Conservation (phyloP, 1,140 invertebrate species). For the Seison nebaliae region DNA sequence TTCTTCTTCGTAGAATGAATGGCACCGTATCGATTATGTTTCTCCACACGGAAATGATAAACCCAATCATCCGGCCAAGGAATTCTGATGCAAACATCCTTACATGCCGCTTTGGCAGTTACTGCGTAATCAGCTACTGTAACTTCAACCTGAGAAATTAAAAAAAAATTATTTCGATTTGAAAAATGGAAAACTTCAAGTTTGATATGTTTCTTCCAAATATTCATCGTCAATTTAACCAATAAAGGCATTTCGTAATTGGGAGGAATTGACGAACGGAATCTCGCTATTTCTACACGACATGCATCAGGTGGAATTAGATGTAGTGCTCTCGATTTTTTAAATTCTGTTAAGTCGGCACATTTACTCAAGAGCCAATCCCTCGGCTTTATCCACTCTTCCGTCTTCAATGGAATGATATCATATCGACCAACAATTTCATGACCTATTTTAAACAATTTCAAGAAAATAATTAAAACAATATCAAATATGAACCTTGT, state of each 20-base stretch:
- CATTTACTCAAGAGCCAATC: constrained; percentile 65
- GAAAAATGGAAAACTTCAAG: too few relatives aligned
- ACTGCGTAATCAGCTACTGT: constrained; percentile 5
- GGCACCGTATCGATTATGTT: constrained; percentile 91
- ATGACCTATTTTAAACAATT: too few relatives aligned
- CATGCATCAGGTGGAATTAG: constrained; percentile 82
- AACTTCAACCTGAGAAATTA: constrained; percentile 10
- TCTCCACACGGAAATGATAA: constrained; percentile 87
- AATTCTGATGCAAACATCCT: constrained; percentile 81
- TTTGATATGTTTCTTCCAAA: constrained; percentile 41
- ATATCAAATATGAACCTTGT: too few relatives aligned
- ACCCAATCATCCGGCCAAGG: constrained; percentile 95
- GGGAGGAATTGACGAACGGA: constrained; percentile 70
- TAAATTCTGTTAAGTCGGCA: constrained; percentile 67
- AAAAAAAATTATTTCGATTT: constrained; percentile 73
- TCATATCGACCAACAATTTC: constrained; percentile 94
- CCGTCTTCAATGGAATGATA: constrained; percentile 85
- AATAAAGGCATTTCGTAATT: constrained; percentile 86
- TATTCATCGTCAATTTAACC: constrained; percentile 34
- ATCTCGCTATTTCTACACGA: constrained; percentile 60
- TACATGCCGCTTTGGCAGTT: constrained; percentile 37
- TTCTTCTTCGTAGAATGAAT: constrained; percentile 75
- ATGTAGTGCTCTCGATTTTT: constrained; percentile 62
- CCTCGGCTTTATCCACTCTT: constrained; percentile 69
- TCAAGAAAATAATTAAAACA: too few relatives aligned